phyloP scores from a whole-genome alignment of 1,140 invertebrate genomes.

The Druon quercuslanigerum region DNA sequence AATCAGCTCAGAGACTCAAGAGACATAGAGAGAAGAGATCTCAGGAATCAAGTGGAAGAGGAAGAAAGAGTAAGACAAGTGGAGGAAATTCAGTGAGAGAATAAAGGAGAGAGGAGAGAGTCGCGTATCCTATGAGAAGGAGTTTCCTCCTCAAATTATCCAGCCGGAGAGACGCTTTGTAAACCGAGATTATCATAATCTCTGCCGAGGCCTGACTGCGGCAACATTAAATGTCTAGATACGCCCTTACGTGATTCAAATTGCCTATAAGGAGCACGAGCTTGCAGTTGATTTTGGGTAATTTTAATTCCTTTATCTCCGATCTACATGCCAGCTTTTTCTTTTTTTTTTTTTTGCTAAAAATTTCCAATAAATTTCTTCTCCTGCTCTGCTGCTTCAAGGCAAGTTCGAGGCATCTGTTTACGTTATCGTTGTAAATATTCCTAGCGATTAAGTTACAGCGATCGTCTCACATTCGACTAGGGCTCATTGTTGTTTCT shows the following conservation, averaged over 20 bases:
- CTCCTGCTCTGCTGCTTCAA: too few relatives aligned
- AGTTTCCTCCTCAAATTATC: slow-evolving; percentile 75
- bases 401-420: too few relatives aligned
- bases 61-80: background rate
- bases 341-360: too few relatives aligned
- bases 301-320: background rate
- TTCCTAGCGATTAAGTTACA: too few relatives aligned
- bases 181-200: slow-evolving; percentile 76
- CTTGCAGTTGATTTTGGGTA: background rate
- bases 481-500: too few relatives aligned
- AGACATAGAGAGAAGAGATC: slow-evolving; percentile 28
- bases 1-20: slow-evolving; percentile 57
- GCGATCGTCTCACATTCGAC: too few relatives aligned
- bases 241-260: slow-evolving; percentile 61
- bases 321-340: too few relatives aligned
- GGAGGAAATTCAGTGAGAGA: slow-evolving; percentile 45
- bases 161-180: slow-evolving; percentile 69
- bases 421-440: too few relatives aligned
- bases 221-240: slow-evolving; percentile 73
- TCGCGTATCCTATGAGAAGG: slow-evolving; percentile 61
- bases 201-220: slow-evolving; percentile 72
- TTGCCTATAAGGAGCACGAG: background rate
- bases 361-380: too few relatives aligned
- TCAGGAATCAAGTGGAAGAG: background rate
- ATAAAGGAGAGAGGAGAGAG: slow-evolving; percentile 43